A percentile compares a stretch with the other conserved stretches of the same genome.
Evolutionary conservation across 2,797 vertebrate species (phyloP).

Genomic region (Clarias fuscus): DNA sequence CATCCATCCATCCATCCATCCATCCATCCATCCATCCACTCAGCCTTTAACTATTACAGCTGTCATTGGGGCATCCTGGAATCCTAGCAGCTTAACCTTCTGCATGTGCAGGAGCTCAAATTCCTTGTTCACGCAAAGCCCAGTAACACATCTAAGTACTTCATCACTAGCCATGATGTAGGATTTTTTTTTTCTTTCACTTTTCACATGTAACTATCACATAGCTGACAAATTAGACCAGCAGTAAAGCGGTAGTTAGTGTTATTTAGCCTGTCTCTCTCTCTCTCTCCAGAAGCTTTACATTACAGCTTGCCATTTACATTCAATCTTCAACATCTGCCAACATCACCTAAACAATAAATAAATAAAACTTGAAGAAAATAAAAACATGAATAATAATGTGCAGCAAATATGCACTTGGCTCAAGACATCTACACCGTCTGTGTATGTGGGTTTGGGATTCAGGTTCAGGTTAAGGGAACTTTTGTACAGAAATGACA

Average conservation of each 20-base stretch:
- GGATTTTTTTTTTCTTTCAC: constrained; percentile 9
- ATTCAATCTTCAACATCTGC: constrained; percentile 44
- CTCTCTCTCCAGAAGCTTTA: constrained; percentile 11
- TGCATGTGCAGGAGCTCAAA: constrained; percentile 30
- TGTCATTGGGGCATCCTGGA: constrained; percentile 42
- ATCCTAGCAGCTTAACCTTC: constrained; percentile 51
- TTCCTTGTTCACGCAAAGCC: constrained; percentile 30
- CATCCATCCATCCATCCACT: background rate
- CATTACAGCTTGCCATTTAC: constrained; percentile 46
- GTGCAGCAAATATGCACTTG: constrained; percentile 37
- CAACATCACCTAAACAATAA: constrained; percentile 30
- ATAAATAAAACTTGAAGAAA: background rate
- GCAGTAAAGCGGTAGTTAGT: constrained; percentile 36
- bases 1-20: too few species aligned
- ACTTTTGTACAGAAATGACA: background rate
- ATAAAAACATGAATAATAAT: background rate
- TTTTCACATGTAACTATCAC: constrained; percentile 16
- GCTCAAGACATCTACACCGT: background rate
- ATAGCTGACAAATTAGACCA: background rate
- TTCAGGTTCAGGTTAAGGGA: constrained; percentile 1
- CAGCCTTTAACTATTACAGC: constrained; percentile 24
- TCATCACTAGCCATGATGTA: background rate
- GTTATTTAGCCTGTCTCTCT: constrained; percentile 33
- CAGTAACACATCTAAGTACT: constrained; percentile 12
- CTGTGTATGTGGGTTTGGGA: background rate